phyloP scores from a whole-genome alignment of 2,888 invertebrate species.

The Argyra leucocephala region DNA sequence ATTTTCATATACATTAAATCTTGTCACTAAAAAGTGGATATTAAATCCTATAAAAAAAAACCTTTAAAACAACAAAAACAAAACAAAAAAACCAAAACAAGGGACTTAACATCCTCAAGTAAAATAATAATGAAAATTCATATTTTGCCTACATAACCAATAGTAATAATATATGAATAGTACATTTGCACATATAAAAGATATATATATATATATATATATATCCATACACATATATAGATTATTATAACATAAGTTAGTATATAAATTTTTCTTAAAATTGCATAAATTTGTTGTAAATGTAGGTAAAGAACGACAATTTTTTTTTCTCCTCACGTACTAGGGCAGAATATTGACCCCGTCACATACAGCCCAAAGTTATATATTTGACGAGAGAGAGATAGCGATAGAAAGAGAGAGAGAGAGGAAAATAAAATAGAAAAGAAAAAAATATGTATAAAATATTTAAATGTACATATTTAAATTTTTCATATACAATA shows the following conservation, averaged over 20 bases:
- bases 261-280: neutral
- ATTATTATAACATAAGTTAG: neutral
- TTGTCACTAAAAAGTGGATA: too few species aligned
- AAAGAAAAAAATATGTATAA: neutral
- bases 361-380: constrained; percentile 3
- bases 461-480: neutral
- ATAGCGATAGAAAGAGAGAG: too few species aligned
- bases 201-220: neutral
- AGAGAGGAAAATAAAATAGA: neutral
- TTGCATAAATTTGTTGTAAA: neutral
- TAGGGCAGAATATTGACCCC: constrained; percentile 11
- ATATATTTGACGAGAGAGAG: neutral
- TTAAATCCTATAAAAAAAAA: too few species aligned
- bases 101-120: too few species aligned
- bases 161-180: too few species aligned
- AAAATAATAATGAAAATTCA: too few species aligned
- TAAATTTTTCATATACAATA: neutral
- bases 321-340: neutral
- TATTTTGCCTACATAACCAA: too few species aligned
- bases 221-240: neutral
- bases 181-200: neutral
- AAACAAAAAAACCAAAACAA: too few species aligned
- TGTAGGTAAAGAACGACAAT: constrained; percentile 3
- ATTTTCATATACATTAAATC: too few species aligned
- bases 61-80: too few species aligned